These are phyloP conservation scores for Ochropleura leucogaster DNA, from an alignment of 2,888 invertebrate species.

Conservation along the genomic window DNA sequence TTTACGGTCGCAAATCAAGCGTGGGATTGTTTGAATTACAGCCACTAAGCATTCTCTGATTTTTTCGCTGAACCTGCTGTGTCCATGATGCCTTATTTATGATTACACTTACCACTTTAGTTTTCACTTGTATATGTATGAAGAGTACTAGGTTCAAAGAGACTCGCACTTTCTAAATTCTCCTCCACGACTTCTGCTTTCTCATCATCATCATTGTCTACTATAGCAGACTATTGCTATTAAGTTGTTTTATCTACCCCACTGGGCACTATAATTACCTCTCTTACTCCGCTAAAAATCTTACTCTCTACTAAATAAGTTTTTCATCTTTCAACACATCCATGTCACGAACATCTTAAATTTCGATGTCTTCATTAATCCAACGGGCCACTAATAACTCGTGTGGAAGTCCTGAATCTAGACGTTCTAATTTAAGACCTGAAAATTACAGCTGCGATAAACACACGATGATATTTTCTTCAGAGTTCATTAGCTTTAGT, in stretches of 20 bases:
- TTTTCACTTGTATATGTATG: constrained; percentile 21
- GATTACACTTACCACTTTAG: constrained; percentile 12
- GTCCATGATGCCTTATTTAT: constrained; percentile 23
- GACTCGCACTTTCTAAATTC: constrained; percentile 24
- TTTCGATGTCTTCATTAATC: constrained; percentile 37
- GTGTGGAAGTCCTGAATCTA: constrained; percentile 30
- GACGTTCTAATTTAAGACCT: constrained; percentile 49
- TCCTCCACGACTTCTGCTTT: not conserved
- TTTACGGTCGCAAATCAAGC: constrained; percentile 47
- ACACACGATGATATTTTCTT: constrained; percentile 50
- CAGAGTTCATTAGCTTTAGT: constrained; percentile 53
- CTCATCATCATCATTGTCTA: not conserved
- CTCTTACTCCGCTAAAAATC: not conserved
- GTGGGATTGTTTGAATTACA: constrained; percentile 54
- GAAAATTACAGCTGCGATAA: constrained; percentile 33
- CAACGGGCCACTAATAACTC: constrained; percentile 7
- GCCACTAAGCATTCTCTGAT: constrained; percentile 53
- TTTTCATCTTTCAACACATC: constrained; percentile 1
- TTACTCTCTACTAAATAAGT: not conserved
- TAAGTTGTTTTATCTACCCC: too few relatives aligned
- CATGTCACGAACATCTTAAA: constrained; percentile 5
- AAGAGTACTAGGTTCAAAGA: not conserved
- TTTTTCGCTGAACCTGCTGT: constrained; percentile 32
- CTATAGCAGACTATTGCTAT: not conserved
- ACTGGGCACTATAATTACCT: not conserved